Evolutionary conservation across 2,888 invertebrate genomes (phyloP).

Genomic region (Conistra vaccinii): DNA sequence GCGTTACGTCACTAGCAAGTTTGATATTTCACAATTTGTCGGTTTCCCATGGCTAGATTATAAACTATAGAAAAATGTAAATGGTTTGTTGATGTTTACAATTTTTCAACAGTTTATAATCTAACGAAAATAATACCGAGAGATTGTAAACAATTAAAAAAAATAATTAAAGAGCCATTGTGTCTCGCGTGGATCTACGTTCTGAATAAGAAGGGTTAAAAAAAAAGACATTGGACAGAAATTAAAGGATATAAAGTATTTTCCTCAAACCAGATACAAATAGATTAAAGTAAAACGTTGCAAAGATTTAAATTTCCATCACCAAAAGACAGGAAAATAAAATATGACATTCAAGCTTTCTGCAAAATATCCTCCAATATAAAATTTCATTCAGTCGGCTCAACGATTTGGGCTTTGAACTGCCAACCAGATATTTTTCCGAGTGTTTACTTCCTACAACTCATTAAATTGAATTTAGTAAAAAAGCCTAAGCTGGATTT

Average conservation of each 20-base stretch:
- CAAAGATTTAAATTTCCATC: neutral
- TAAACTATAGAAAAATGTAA: no score
- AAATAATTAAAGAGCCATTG: no score
- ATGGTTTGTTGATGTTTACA: no score
- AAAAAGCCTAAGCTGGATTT: neutral
- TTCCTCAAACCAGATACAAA: slow-evolving; percentile 14
- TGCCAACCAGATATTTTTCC: neutral
- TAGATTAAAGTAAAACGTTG: slow-evolving; percentile 3
- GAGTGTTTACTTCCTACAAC: neutral
- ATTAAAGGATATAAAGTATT: neutral
- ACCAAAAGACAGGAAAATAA: slow-evolving; percentile 8
- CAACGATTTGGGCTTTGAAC: slow-evolving; percentile 4
- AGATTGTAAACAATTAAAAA: no score
- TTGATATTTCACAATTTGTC: no score
- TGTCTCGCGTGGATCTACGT: no score
- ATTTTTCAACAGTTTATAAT: no score
- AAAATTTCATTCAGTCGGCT: slow-evolving; percentile 14
- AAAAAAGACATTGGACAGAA: no score
- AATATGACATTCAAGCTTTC: neutral
- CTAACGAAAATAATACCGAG: no score
- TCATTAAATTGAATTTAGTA: neutral
- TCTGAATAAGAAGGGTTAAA: no score
- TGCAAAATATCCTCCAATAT: slow-evolving; percentile 13
- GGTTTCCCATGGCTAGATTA: no score
- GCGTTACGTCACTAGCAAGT: no score